A percentile compares a stretch with the other conserved stretches of the same genome.
phyloP scores from a whole-genome alignment of 2,113 vertebrate genomes.

The Natator depressus region DNA sequence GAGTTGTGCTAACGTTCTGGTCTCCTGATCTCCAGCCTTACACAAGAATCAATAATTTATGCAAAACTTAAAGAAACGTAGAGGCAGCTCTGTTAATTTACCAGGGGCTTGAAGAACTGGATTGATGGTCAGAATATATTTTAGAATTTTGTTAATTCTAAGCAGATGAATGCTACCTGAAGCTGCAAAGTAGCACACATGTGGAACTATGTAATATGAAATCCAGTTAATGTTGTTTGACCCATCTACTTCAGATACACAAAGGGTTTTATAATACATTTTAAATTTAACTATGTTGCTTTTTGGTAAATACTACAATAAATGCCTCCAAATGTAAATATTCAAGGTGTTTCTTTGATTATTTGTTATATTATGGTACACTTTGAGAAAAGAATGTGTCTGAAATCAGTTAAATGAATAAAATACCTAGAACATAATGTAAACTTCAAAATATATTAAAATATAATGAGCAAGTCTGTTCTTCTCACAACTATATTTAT shows the following conservation, averaged over 20 bases:
- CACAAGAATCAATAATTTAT: not conserved
- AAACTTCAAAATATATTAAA: not conserved
- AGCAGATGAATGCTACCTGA: not conserved
- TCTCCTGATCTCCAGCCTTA: not conserved
- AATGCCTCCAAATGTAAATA: not conserved
- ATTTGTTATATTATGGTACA: not conserved
- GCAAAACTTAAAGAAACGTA: not conserved
- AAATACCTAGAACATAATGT: not conserved
- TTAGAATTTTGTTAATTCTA: not conserved
- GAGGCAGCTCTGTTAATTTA: not conserved
- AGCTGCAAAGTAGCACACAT: not conserved
- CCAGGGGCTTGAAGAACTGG: not conserved
- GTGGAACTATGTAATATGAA: not conserved
- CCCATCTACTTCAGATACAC: not conserved
- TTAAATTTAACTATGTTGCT: not conserved
- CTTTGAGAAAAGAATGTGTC: not conserved
- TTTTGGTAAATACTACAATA: not conserved
- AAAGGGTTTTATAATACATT: not conserved
- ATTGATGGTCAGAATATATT: not conserved
- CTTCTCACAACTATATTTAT: not conserved
- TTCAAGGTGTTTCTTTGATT: not conserved
- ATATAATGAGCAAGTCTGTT: not conserved
- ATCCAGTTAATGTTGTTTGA: not conserved
- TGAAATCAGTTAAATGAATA: not conserved
- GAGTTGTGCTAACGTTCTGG: constrained; percentile 56